Evolutionary conservation across 2,888 invertebrate genomes (phyloP).

Genomic region (Noctua fimbriata): DNA sequence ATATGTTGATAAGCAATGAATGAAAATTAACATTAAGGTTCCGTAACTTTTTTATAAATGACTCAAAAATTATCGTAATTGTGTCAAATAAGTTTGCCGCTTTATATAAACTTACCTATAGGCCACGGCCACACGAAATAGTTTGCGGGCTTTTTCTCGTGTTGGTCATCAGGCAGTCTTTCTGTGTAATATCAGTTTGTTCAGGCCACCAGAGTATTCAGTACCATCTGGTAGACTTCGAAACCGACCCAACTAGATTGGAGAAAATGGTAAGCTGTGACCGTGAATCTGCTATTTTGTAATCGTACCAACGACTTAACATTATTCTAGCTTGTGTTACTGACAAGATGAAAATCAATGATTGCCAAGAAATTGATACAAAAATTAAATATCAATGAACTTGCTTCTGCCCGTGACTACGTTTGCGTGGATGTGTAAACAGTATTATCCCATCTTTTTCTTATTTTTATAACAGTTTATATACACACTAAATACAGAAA

Average conservation of each 20-base stretch:
- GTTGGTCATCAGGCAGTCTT: slow-evolving; percentile 19
- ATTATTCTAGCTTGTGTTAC: background rate
- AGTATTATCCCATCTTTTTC: background rate
- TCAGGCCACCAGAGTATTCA: slow-evolving; percentile 6
- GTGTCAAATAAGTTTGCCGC: background rate
- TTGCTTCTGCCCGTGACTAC: background rate
- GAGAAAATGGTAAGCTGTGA: background rate
- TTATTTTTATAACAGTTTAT: too few species aligned
- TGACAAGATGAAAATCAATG: slow-evolving; percentile 2
- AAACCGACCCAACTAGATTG: background rate
- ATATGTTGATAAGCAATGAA: background rate
- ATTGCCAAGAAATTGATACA: background rate
- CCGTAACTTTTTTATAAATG: background rate
- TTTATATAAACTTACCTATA: slow-evolving; percentile 7
- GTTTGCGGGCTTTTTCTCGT: slow-evolving; percentile 15
- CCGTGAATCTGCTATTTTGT: background rate
- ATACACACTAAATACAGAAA: too few species aligned
- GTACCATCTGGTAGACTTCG: background rate
- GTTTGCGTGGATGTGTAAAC: background rate
- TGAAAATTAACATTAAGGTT: background rate
- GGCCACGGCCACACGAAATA: slow-evolving; percentile 27
- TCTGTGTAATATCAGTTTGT: slow-evolving; percentile 32
- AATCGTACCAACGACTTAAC: background rate
- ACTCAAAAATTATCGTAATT: background rate
- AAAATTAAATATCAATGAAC: background rate